A percentile compares a stretch with the other conserved stretches of the same genome.
These are phyloP conservation scores for Sialis fuliginosa DNA, from an alignment of 2,888 invertebrate genomes.

Conservation along the genomic window DNA sequence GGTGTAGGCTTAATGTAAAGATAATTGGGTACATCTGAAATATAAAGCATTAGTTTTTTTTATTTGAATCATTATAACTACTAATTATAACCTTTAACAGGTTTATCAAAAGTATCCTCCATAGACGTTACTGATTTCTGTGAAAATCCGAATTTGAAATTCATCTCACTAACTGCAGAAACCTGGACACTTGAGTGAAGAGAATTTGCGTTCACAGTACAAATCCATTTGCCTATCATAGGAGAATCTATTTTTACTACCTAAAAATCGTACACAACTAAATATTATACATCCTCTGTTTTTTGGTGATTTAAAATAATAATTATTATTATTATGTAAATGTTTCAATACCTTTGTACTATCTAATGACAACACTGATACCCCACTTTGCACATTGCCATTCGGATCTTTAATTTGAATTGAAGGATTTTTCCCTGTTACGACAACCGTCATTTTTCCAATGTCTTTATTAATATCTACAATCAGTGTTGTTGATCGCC, in stretches of 20 bases:
- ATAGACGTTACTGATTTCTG: not conserved
- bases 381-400: not conserved
- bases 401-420: not conserved
- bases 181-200: not conserved
- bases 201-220: not conserved
- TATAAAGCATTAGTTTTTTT: too few relatives aligned
- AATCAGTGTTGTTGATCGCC: not conserved
- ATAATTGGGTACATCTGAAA: too few relatives aligned
- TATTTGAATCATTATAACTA: too few relatives aligned
- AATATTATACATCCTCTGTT: not conserved
- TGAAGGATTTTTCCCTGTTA: not conserved
- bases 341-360: not conserved
- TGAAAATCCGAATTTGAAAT: not conserved
- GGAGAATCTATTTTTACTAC: not conserved
- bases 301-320: not conserved
- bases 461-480: not conserved
- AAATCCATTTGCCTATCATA: not conserved
- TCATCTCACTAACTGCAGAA: not conserved
- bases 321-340: too few relatives aligned
- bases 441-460: not conserved
- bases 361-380: not conserved
- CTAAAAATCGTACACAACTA: not conserved
- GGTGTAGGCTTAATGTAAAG: not conserved
- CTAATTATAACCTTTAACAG: not conserved
- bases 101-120: not conserved